phyloP scores from a whole-genome alignment of 2,113 vertebrate genomes.

The Cyanoliseus patagonus region DNA sequence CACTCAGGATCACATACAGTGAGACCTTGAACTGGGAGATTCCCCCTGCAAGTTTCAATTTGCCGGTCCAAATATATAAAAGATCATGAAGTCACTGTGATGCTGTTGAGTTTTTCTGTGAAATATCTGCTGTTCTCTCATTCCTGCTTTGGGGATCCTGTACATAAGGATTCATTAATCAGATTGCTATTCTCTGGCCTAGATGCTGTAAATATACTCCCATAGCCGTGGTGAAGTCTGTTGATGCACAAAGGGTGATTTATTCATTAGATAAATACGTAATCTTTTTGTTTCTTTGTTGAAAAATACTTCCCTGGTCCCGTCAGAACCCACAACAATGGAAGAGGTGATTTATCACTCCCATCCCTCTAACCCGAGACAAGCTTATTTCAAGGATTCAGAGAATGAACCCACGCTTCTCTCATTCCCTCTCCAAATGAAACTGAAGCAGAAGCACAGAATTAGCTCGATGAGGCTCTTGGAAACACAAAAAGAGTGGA shows the following conservation, averaged over 20 bases:
- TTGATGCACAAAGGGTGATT: conserved; percentile 18
- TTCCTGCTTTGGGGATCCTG: not conserved
- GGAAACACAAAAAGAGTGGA: not conserved
- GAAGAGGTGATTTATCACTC: conserved; percentile 36
- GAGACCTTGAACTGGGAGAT: not conserved
- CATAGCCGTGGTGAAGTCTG: not conserved
- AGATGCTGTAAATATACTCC: not conserved
- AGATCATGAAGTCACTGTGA: not conserved
- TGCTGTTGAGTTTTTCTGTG: not conserved
- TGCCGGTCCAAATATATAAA: not conserved
- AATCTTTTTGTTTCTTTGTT: conserved; percentile 27
- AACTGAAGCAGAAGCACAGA: not conserved
- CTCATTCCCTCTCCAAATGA: not conserved
- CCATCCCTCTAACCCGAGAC: not conserved
- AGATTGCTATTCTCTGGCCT: not conserved
- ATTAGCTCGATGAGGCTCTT: not conserved
- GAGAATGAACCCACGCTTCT: not conserved
- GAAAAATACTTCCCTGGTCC: not conserved
- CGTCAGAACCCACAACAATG: not conserved
- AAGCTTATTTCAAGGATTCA: not conserved
- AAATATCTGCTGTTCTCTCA: not conserved
- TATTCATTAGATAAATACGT: conserved; percentile 11
- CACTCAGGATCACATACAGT: not conserved
- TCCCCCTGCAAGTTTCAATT: not conserved
- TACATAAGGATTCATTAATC: not conserved